phyloP scores from a whole-genome alignment of 2,113 vertebrate genomes.

The Syrmaticus mikado region DNA sequence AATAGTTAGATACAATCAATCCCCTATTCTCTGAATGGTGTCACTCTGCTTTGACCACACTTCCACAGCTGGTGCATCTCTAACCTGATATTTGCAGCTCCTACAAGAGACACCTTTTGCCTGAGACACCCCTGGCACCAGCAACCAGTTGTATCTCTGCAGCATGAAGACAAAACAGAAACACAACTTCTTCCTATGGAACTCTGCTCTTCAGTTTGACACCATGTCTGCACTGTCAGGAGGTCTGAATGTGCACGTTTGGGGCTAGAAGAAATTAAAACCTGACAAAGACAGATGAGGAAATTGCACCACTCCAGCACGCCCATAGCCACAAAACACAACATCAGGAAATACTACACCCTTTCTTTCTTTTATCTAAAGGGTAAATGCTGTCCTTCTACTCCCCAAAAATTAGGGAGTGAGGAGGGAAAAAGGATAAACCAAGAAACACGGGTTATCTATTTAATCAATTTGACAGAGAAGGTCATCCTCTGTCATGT shows the following conservation, averaged over 20 bases:
- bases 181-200: background rate
- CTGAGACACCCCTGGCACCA: background rate
- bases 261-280: background rate
- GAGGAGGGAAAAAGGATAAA: background rate
- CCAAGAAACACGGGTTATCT: background rate
- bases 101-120: background rate
- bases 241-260: background rate
- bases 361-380: background rate
- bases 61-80: background rate
- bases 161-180: background rate
- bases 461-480: background rate
- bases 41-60: background rate
- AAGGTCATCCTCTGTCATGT: background rate
- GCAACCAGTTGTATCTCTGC: background rate
- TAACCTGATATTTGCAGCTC: background rate
- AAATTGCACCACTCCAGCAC: fast-evolving
- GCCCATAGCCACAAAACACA: background rate
- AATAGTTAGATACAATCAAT: background rate
- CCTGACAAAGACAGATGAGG: background rate
- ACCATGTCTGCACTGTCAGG: background rate
- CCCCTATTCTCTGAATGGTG: background rate
- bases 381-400: background rate
- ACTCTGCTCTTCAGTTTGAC: background rate
- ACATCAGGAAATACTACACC: background rate
- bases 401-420: background rate